Conservation (phyloP, 2,888 invertebrate genomes). For the Lottia gigantea region DNA sequence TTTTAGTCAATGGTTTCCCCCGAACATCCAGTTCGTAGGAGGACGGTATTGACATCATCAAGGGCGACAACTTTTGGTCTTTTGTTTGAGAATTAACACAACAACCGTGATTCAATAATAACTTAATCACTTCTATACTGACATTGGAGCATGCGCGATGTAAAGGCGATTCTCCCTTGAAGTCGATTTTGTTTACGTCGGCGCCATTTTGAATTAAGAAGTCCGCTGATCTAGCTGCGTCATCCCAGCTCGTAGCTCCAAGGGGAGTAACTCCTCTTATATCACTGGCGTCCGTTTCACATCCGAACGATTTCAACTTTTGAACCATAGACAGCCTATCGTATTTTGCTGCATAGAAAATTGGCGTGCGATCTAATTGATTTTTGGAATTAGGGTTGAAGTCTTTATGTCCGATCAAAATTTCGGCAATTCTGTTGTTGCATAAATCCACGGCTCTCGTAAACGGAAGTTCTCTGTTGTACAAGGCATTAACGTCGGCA, state of each 20-base stretch:
- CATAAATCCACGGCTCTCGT: slow-evolving; percentile 27
- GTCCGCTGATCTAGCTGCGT: slow-evolving; percentile 24
- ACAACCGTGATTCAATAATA: slow-evolving; percentile 26
- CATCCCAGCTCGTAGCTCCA: slow-evolving; percentile 23
- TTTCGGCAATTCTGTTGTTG: slow-evolving; percentile 16
- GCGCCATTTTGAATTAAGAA: slow-evolving; percentile 36
- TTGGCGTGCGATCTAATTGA: slow-evolving; percentile 31
- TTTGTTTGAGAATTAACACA: slow-evolving; percentile 29
- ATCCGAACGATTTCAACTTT: slow-evolving; percentile 27
- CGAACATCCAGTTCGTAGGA: slow-evolving; percentile 26
- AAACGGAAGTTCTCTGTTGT: slow-evolving; percentile 30
- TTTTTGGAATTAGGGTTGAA: slow-evolving; percentile 32
- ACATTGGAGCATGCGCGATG: slow-evolving; percentile 35
- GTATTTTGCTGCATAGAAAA: slow-evolving; percentile 30
- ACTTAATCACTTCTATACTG: slow-evolving; percentile 18
- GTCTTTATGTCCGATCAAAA: slow-evolving; percentile 19
- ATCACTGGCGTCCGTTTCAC: slow-evolving; percentile 29
- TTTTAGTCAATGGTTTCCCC: slow-evolving; percentile 27
- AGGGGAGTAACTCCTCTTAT: slow-evolving; percentile 36
- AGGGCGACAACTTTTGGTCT: slow-evolving; percentile 13
- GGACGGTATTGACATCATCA: slow-evolving; percentile 36
- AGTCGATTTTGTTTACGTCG: slow-evolving; percentile 27
- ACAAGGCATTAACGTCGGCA: slow-evolving; percentile 28
- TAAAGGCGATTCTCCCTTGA: slow-evolving; percentile 34
- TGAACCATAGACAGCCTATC: slow-evolving; percentile 22